Percentiles rank a stretch among this genome's conserved stretches.
These are phyloP conservation scores for Rattus norvegicus DNA, from an alignment of 2,113 vertebrate species.

Conservation along the genomic window GRCr8 NC_086023.1:98689001-98689500, in stretches of 20 bases:
- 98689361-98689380: not conserved
- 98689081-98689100: no score
- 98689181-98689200: not conserved
- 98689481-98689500: not conserved
- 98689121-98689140: no score
- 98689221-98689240: not conserved
- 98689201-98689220: not conserved
- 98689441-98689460: not conserved
- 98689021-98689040: no score
- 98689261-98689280: not conserved
- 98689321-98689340: not conserved
- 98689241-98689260: not conserved
- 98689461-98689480: not conserved
- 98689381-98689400: not conserved
- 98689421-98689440: not conserved
- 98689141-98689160: no score
- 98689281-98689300: not conserved
- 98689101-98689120: no score
- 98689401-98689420: not conserved
- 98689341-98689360: not conserved
- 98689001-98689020: no score
- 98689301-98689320: not conserved
- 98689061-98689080: no score
- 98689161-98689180: not conserved
- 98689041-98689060: no score